phyloP scores from a whole-genome alignment of 2,888 invertebrate genomes.

The Leptinotarsa tumamoca region DNA sequence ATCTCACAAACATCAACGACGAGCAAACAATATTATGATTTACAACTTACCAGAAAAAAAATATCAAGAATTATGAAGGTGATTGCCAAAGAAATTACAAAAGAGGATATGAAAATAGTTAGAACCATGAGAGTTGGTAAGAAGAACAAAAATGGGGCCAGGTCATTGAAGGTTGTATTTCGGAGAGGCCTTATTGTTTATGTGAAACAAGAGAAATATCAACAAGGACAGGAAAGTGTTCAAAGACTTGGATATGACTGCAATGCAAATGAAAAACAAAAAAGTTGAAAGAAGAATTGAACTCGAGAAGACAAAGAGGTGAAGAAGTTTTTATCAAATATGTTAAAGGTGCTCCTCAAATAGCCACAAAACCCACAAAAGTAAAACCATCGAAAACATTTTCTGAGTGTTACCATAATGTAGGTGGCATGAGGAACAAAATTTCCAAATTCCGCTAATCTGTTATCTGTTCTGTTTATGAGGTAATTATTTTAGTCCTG shows the following conservation, averaged over 20 bases:
- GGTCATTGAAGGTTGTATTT: not conserved
- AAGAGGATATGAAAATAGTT: not conserved
- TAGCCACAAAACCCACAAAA: not conserved
- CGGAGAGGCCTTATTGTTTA: not conserved
- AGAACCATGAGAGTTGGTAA: not conserved
- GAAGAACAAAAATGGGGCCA: not conserved
- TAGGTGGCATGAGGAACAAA: not conserved
- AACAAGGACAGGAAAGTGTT: not conserved
- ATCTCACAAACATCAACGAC: not conserved
- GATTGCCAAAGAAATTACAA: not conserved
- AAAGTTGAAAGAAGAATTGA: not conserved
- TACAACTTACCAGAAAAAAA: not conserved
- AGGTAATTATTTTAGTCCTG: conserved; percentile 17
- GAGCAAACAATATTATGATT: not conserved
- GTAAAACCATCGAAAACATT: not conserved
- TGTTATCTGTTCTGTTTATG: not conserved
- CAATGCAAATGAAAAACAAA: conserved; percentile 4
- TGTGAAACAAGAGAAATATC: not conserved
- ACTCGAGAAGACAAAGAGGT: not conserved
- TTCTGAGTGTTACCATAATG: conserved; percentile 1
- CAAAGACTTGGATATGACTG: not conserved
- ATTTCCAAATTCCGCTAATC: not conserved
- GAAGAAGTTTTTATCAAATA: not conserved
- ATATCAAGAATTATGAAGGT: not conserved
- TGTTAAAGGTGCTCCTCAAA: not conserved